Conservation (phyloP, 2,888 invertebrate genomes). For the Hemithea aestivaria region DNA sequence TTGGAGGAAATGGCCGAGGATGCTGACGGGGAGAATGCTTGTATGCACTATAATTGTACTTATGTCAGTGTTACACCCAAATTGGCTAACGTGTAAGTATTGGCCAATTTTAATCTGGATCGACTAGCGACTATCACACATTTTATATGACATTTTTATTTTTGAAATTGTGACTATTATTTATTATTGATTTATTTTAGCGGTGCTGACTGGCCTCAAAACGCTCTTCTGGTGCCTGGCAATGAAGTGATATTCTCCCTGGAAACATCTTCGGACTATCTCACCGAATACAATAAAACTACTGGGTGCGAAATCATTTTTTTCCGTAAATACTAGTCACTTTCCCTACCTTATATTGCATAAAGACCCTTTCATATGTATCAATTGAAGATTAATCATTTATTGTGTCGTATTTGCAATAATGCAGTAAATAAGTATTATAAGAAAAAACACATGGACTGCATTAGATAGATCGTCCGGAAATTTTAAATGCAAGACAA, state of each 20-base stretch:
- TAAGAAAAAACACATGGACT: no score
- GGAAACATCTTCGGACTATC: constrained; percentile 97
- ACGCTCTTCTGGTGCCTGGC: constrained; percentile 91
- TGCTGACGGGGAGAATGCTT: constrained; percentile 47
- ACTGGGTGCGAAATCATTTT: constrained; percentile 36
- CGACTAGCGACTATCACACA: no score
- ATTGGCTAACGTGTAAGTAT: constrained; percentile 59
- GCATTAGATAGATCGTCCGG: no score
- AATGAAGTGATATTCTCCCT: constrained; percentile 96
- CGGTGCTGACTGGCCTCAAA: constrained; percentile 90
- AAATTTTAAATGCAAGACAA: no score
- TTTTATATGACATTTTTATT: no score
- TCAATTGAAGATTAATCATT: no score
- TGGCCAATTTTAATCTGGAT: background rate
- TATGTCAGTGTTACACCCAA: constrained; percentile 68
- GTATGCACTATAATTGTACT: constrained; percentile 67
- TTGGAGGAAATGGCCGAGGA: constrained; percentile 61
- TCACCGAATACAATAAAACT: constrained; percentile 88
- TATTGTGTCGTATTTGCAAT: no score
- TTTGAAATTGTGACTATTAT: no score
- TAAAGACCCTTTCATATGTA: no score
- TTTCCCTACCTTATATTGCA: no score
- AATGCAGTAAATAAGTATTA: no score
- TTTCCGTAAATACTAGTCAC: no score
- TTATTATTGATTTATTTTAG: constrained; percentile 42